A percentile compares a stretch with the other conserved stretches of the same genome.
phyloP scores from a whole-genome alignment of 2,888 invertebrate species.

The Crepidodera aurea region DNA sequence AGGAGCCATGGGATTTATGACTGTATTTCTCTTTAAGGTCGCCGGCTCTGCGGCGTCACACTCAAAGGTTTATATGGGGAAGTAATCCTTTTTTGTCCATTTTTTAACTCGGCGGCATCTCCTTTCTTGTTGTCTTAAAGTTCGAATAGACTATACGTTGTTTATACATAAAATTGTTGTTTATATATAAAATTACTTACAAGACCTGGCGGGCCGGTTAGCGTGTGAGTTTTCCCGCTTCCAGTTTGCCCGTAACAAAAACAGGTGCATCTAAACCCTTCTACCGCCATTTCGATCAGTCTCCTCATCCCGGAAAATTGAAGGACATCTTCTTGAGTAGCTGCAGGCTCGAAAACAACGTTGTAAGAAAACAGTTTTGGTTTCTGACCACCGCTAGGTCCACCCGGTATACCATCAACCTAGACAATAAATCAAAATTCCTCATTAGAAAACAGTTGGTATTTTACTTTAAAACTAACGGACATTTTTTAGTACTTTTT shows the following conservation, averaged over 20 bases:
- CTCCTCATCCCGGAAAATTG: conserved; percentile 91
- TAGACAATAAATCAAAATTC: too few relatives aligned
- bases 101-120: too few relatives aligned
- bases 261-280: conserved; percentile 92
- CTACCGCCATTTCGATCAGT: conserved; percentile 92
- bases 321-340: conserved; percentile 84
- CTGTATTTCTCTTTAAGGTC: too few relatives aligned
- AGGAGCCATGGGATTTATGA: too few relatives aligned
- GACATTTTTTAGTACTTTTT: too few relatives aligned
- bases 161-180: too few relatives aligned
- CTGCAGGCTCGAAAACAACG: conserved; percentile 92
- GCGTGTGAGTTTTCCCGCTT: conserved; percentile 94
- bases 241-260: conserved; percentile 98
- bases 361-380: conserved; percentile 93
- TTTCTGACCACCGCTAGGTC: conserved; percentile 70
- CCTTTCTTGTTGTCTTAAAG: too few relatives aligned
- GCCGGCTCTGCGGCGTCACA: too few relatives aligned
- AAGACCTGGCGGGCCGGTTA: conserved; percentile 89
- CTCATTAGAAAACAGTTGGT: background rate
- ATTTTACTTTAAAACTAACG: background rate
- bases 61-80: too few relatives aligned
- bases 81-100: too few relatives aligned
- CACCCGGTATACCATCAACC: conserved; percentile 64
- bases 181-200: conserved; percentile 66
- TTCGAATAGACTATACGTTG: too few relatives aligned